Evolutionary conservation across 2,888 invertebrate species (phyloP).

Genomic region (Cataglyphis livida): DNA sequence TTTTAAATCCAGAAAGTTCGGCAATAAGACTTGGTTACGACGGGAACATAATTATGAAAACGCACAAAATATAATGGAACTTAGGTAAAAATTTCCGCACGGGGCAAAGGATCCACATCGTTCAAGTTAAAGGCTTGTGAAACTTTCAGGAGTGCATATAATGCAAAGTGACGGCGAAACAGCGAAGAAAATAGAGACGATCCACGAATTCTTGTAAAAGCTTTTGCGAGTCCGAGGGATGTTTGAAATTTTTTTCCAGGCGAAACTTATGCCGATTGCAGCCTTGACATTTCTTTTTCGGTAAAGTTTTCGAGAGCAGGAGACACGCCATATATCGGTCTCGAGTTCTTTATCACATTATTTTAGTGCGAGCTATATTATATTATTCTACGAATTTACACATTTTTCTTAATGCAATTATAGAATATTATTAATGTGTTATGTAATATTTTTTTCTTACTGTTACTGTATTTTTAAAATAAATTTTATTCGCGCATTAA

Average conservation of each 20-base stretch:
- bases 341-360: not conserved
- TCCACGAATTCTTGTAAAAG: constrained; percentile 36
- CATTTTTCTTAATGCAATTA: not conserved
- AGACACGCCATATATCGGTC: not conserved
- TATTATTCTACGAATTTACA: not conserved
- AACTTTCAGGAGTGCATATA: constrained; percentile 69
- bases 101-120: constrained; percentile 12
- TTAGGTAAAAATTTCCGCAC: constrained; percentile 35
- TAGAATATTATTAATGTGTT: not conserved
- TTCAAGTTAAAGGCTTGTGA: constrained; percentile 62
- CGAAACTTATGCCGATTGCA: constrained; percentile 30
- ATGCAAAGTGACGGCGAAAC: constrained; percentile 64
- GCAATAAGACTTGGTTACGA: constrained; percentile 39
- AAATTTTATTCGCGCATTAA: not conserved
- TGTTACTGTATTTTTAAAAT: not conserved
- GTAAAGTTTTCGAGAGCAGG: constrained; percentile 10
- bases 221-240: constrained; percentile 37
- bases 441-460: not conserved
- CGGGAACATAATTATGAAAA: constrained; percentile 32
- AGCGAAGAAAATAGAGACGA: constrained; percentile 18
- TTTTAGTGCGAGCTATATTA: not conserved
- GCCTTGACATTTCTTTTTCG: constrained; percentile 29
- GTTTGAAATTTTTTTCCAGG: constrained; percentile 45
- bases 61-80: constrained; percentile 42
- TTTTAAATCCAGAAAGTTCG: constrained; percentile 40